phyloP scores from a whole-genome alignment of 2,113 vertebrate genomes.

The Periophthalmus modestus region DNA sequence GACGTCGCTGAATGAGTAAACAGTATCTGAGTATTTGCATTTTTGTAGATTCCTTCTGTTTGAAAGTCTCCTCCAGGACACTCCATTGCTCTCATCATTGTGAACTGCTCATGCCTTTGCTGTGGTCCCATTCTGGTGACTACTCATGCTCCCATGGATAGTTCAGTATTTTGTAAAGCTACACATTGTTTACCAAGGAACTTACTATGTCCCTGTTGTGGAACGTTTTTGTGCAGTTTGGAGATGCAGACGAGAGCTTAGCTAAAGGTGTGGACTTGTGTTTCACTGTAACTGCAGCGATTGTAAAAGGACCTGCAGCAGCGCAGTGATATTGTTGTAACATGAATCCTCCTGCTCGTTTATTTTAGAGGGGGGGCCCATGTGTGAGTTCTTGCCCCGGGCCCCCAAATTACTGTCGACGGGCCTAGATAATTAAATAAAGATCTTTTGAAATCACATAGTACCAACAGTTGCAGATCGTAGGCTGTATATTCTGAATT shows the following conservation, averaged over 20 bases:
- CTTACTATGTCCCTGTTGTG: not conserved
- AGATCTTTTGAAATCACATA: no score
- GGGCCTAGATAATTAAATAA: no score
- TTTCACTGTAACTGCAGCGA: no score
- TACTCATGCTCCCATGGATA: conserved; percentile 58
- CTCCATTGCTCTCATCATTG: conserved; percentile 47
- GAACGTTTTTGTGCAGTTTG: not conserved
- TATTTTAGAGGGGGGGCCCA: no score
- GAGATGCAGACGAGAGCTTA: not conserved
- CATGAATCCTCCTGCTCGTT: no score
- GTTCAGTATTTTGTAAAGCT: conserved; percentile 8
- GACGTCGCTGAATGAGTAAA: not conserved
- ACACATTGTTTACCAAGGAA: not conserved
- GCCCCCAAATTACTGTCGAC: no score
- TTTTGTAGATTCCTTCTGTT: not conserved
- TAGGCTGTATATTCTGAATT: no score
- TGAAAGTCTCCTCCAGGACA: conserved; percentile 66
- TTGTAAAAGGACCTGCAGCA: no score
- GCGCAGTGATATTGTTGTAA: no score
- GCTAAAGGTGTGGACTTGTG: not conserved
- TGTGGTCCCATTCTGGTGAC: conserved; percentile 48
- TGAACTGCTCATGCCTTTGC: conserved; percentile 60
- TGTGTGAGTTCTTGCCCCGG: no score
- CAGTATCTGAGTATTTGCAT: not conserved
- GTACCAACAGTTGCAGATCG: no score